These are phyloP conservation scores for Nysson spinosus DNA, from an alignment of 2,888 invertebrate genomes.

Conservation along the genomic window DNA sequence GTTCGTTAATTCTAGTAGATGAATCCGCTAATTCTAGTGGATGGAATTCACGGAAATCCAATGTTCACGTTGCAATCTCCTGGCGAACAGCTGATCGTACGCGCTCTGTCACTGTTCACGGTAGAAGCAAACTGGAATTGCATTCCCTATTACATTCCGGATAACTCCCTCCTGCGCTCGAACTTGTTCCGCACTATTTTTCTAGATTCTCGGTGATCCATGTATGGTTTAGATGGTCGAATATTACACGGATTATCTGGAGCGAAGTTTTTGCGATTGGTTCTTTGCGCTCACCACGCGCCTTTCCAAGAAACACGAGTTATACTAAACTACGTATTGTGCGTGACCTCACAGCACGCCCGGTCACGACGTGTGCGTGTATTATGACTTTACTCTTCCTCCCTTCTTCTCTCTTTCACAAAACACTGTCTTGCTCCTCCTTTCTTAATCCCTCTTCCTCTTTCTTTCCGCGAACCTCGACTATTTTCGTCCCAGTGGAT, in stretches of 20 bases:
- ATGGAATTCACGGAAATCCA: constrained; percentile 5
- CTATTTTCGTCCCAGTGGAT: constrained; percentile 60
- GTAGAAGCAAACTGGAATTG: not conserved
- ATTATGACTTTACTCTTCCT: constrained; percentile 29
- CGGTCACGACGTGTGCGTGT: constrained; percentile 30
- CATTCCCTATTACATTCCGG: not conserved
- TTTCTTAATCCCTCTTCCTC: constrained; percentile 2
- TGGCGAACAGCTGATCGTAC: constrained; percentile 53
- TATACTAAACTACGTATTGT: constrained; percentile 28
- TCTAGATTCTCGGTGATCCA: too few relatives aligned
- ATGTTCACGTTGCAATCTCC: constrained; percentile 13
- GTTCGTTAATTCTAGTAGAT: too few relatives aligned
- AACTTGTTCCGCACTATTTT: too few relatives aligned
- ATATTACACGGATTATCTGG: not conserved
- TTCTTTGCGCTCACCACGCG: constrained; percentile 14
- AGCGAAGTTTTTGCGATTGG: constrained; percentile 8
- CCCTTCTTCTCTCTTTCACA: constrained; percentile 10
- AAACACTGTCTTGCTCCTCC: constrained; percentile 13
- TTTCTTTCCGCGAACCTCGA: constrained; percentile 35
- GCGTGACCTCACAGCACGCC: constrained; percentile 27
- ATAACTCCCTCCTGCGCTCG: too few relatives aligned
- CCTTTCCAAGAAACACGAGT: constrained; percentile 15
- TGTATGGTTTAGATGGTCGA: too few relatives aligned
- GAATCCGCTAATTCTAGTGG: too few relatives aligned
- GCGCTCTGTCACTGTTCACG: not conserved